Evolutionary conservation across 2,888 invertebrate species (phyloP).

Genomic region (Encarsia formosa): DNA sequence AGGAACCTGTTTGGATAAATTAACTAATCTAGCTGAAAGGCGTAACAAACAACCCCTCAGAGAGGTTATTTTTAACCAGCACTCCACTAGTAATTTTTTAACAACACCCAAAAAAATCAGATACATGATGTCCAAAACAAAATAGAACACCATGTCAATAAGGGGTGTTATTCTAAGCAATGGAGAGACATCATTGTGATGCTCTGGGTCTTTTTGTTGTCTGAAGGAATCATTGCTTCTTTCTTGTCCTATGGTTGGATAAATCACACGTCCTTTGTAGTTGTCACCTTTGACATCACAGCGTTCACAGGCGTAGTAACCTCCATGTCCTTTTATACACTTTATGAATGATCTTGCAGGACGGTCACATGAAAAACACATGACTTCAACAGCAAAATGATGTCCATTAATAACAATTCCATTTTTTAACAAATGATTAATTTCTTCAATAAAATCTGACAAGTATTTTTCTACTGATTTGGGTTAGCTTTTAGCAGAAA

Average conservation of each 20-base stretch:
- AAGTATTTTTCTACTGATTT: slow-evolving; percentile 18
- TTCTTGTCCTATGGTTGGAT: slow-evolving; percentile 13
- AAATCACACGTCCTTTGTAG: slow-evolving; percentile 21
- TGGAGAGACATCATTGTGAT: slow-evolving; percentile 23
- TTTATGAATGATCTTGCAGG: slow-evolving; percentile 27
- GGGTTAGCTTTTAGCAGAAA: too few species aligned
- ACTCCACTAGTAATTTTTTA: slow-evolving; percentile 17
- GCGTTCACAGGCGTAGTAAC: slow-evolving; percentile 30
- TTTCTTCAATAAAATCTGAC: slow-evolving; percentile 26
- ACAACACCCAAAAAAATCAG: slow-evolving; percentile 23
- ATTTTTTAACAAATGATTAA: slow-evolving; percentile 18
- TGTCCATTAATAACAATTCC: slow-evolving; percentile 20
- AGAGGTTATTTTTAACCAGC: too few species aligned
- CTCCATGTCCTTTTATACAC: slow-evolving; percentile 25
- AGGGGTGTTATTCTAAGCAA: slow-evolving; percentile 20
- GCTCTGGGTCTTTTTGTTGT: slow-evolving; percentile 22
- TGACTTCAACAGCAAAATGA: slow-evolving; percentile 18
- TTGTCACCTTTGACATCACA: slow-evolving; percentile 24
- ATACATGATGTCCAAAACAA: slow-evolving; percentile 31
- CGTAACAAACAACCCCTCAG: too few species aligned
- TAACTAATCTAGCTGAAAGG: not conserved
- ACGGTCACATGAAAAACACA: slow-evolving; percentile 26
- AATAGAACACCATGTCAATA: slow-evolving; percentile 24
- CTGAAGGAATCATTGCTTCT: slow-evolving; percentile 27
- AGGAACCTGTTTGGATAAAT: not conserved